Evolutionary conservation across 2,888 invertebrate species (phyloP).

Genomic region (Caenorhabditis sp.): DNA sequence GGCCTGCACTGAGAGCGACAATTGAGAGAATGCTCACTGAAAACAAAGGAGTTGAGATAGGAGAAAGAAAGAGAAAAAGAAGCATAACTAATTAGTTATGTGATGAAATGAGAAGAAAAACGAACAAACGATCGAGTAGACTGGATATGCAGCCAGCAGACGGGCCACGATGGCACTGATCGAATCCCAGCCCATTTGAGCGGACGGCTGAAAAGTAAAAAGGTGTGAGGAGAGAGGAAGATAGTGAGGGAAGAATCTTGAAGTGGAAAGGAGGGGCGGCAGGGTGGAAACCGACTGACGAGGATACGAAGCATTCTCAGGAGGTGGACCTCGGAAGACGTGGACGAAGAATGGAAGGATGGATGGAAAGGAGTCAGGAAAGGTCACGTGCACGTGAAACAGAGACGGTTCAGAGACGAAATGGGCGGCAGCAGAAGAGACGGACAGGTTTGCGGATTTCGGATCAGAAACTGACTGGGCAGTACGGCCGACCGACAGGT

Average conservation of each 20-base stretch:
- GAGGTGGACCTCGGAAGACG: neutral
- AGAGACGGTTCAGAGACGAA: neutral
- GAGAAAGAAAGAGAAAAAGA: neutral
- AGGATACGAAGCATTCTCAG: neutral
- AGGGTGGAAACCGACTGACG: no score
- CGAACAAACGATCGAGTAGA: constrained; percentile 56
- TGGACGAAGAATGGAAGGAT: neutral
- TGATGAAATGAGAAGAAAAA: neutral
- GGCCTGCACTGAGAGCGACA: constrained; percentile 53
- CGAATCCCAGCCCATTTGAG: constrained; percentile 61
- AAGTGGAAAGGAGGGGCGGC: no score
- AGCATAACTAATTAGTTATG: neutral
- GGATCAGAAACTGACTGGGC: constrained; percentile 1
- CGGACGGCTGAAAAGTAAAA: constrained; percentile 24
- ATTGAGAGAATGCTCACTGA: constrained; percentile 60
- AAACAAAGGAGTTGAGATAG: constrained; percentile 8
- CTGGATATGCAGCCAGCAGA: constrained; percentile 58
- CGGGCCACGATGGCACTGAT: constrained; percentile 63
- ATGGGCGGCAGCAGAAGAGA: neutral
- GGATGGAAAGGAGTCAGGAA: neutral
- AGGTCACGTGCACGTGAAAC: constrained; percentile 14
- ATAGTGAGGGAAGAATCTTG: no score
- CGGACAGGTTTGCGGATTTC: constrained; percentile 4
- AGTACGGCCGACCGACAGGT: constrained; percentile 19
- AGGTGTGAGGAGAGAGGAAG: no score